phyloP scores from a whole-genome alignment of 2,888 invertebrate genomes.

The Spodoptera littoralis region DNA sequence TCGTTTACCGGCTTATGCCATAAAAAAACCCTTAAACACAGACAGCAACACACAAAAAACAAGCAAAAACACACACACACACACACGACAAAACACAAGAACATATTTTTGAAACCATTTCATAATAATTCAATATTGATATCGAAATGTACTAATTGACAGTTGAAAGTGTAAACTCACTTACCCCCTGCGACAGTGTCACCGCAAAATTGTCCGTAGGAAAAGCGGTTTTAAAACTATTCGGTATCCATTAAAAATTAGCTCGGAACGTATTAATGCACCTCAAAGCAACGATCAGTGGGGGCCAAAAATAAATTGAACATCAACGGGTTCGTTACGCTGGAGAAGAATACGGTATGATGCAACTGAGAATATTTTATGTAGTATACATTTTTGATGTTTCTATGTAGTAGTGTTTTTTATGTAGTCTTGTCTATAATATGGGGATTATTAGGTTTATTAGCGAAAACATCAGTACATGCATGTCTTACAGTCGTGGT shows the following conservation, averaged over 20 bases:
- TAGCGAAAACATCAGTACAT: no score
- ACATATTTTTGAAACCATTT: slow-evolving; percentile 50
- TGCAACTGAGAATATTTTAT: background rate
- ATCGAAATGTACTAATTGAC: slow-evolving; percentile 61
- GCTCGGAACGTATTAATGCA: slow-evolving; percentile 73
- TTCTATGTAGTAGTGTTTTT: no score
- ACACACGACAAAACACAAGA: slow-evolving; percentile 4
- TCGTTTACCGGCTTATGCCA: no score
- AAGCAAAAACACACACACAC: background rate
- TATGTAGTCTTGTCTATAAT: no score
- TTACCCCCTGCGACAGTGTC: slow-evolving; percentile 57
- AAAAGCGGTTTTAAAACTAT: slow-evolving; percentile 57
- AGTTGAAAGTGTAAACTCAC: slow-evolving; percentile 55
- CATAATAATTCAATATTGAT: slow-evolving; percentile 57
- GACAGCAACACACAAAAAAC: background rate
- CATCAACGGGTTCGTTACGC: slow-evolving; percentile 54
- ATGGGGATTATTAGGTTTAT: no score
- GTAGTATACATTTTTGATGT: no score
- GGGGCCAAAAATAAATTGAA: slow-evolving; percentile 70
- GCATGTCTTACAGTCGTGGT: no score
- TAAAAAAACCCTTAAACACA: no score
- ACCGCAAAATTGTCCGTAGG: slow-evolving; percentile 59
- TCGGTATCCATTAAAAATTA: slow-evolving; percentile 73
- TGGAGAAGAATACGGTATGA: slow-evolving; percentile 47
- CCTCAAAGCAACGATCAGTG: slow-evolving; percentile 67